Evolutionary conservation across 2,888 invertebrate genomes (phyloP).

Genomic region (Cheilosia impressa): DNA sequence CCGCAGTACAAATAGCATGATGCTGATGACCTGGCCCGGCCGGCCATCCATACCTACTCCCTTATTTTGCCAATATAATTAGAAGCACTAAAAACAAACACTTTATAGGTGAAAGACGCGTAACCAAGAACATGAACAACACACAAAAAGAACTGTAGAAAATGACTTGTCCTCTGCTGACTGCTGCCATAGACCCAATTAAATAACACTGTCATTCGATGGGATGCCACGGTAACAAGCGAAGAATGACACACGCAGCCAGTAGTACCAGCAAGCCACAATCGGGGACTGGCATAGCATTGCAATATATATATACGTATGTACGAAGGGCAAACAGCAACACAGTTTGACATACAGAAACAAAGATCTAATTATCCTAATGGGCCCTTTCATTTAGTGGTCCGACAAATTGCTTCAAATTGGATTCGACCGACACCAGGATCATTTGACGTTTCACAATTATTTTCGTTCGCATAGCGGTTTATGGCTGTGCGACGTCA

Average conservation of each 20-base stretch:
- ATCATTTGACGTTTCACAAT: constrained; percentile 75
- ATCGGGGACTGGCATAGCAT: not conserved
- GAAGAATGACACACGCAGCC: constrained; percentile 69
- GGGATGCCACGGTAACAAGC: constrained; percentile 68
- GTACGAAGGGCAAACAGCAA: constrained; percentile 44
- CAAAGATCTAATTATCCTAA: constrained; percentile 76
- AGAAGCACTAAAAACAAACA: constrained; percentile 68
- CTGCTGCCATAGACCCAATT: constrained; percentile 46
- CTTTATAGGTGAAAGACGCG: constrained; percentile 69
- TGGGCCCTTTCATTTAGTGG: constrained; percentile 75
- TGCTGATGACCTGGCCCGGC: constrained; percentile 48
- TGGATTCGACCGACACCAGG: constrained; percentile 75
- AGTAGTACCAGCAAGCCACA: constrained; percentile 46
- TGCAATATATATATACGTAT: not conserved
- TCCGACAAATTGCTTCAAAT: constrained; percentile 76
- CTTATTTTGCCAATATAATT: constrained; percentile 51
- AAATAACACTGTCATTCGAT: constrained; percentile 71
- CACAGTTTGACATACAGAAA: constrained; percentile 63
- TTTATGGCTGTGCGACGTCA: constrained; percentile 62
- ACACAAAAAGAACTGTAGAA: constrained; percentile 19
- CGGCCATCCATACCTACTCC: constrained; percentile 11
- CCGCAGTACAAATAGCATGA: constrained; percentile 25
- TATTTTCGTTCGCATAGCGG: constrained; percentile 74
- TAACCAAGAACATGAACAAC: constrained; percentile 62
- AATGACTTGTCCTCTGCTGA: constrained; percentile 17